Conservation (phyloP, 2,888 invertebrate genomes). For the Teleiodes luculella region DNA sequence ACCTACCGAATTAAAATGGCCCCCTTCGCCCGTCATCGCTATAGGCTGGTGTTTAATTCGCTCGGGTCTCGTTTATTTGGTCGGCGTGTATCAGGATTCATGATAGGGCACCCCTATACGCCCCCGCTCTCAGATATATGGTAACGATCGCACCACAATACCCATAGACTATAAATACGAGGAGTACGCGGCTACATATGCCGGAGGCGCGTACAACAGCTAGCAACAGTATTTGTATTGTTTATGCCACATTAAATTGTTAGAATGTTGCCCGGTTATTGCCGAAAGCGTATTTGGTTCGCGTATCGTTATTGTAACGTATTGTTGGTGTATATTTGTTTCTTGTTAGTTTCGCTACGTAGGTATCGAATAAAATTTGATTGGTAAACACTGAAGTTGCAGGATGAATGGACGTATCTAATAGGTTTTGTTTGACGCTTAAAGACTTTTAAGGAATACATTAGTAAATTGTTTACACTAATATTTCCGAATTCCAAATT, state of each 20-base stretch:
- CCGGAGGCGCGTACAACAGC: conserved; percentile 46
- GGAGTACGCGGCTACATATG: conserved; percentile 63
- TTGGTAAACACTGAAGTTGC: conserved; percentile 11
- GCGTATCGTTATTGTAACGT: conserved; percentile 60
- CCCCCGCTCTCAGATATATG: conserved; percentile 71
- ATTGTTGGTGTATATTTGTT: conserved; percentile 64
- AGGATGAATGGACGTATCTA: conserved; percentile 6
- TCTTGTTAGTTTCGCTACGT: conserved; percentile 45
- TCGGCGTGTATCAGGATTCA: conserved; percentile 73
- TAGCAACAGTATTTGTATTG: conserved; percentile 68
- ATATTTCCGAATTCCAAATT: no score
- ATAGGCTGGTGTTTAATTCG: conserved; percentile 38
- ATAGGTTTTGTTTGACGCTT: conserved; percentile 3
- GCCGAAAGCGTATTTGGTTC: conserved; percentile 74
- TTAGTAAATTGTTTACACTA: no score
- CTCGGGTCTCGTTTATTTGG: conserved; percentile 54
- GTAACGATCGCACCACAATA: conserved; percentile 75
- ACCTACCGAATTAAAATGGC: conserved; percentile 22
- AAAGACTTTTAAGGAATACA: not conserved
- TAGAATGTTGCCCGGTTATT: conserved; percentile 75
- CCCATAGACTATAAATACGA: conserved; percentile 73
- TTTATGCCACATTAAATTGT: conserved; percentile 76
- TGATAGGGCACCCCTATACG: conserved; percentile 66
- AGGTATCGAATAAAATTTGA: conserved; percentile 16
- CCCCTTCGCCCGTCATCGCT: conserved; percentile 21